A percentile compares a stretch with the other conserved stretches of the same genome.
phyloP scores from a whole-genome alignment of 2,797 vertebrate genomes.

The Tiaroga cobitis region DNA sequence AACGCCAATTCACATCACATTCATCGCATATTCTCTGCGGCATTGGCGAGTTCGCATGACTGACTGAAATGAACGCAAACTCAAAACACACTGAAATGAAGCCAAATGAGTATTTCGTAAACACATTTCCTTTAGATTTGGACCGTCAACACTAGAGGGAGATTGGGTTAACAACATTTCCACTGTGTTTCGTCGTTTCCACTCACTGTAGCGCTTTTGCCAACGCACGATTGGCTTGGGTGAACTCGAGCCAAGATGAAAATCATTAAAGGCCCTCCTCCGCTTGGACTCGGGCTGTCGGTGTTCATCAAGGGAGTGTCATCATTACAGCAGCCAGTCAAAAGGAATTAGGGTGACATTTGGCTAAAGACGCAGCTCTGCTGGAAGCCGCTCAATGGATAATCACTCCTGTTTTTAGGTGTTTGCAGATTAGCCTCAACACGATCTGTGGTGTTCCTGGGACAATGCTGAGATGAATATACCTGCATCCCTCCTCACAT shows the following conservation, averaged over 20 bases:
- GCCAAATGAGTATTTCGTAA: neutral
- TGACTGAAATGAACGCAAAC: constrained; percentile 17
- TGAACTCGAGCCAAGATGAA: constrained; percentile 54
- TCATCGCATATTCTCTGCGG: neutral
- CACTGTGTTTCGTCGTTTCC: neutral
- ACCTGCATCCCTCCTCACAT: neutral
- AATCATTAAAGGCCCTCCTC: constrained; percentile 43
- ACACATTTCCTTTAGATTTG: constrained; percentile 4
- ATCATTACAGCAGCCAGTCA: constrained; percentile 55
- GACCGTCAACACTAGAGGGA: constrained; percentile 26
- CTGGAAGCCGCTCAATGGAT: constrained; percentile 47
- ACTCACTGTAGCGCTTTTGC: neutral
- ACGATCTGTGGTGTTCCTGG: constrained; percentile 11
- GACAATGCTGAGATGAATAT: neutral
- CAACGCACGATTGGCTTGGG: neutral
- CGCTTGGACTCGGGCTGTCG: constrained; percentile 37
- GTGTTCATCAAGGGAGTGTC: constrained; percentile 53
- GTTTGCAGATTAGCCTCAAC: constrained; percentile 49
- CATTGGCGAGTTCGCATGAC: constrained; percentile 8
- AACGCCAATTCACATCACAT: constrained; percentile 13
- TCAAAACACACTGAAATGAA: constrained; percentile 9
- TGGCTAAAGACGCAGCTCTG: constrained; percentile 49
- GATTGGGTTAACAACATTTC: constrained; percentile 6
- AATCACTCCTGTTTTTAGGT: constrained; percentile 35
- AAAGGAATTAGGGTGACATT: constrained; percentile 54